Percentiles rank a stretch among this genome's conserved stretches.
phyloP scores from a whole-genome alignment of 2,797 vertebrate genomes.

The Sandelia bainsii region DNA sequence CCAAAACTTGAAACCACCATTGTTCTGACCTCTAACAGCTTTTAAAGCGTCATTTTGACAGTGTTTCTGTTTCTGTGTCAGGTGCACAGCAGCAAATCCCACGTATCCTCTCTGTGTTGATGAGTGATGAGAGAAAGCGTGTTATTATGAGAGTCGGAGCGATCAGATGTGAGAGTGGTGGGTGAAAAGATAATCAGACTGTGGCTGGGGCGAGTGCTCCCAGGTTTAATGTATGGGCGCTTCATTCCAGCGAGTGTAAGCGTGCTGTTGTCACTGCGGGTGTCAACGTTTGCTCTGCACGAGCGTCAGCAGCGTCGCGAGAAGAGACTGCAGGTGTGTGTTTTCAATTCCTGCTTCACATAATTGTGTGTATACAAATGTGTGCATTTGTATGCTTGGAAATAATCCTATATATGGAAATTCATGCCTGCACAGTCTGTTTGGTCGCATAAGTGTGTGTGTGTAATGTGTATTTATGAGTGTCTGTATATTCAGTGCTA shows the following conservation, averaged over 20 bases:
- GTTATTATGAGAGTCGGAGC: constrained; percentile 10
- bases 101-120: neutral
- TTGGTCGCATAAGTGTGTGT: neutral
- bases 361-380: neutral
- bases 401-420: neutral
- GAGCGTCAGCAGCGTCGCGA: constrained; percentile 1
- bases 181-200: constrained; percentile 23
- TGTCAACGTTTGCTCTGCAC: constrained; percentile 11
- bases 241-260: constrained; percentile 19
- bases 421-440: neutral
- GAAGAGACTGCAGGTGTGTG: constrained; percentile 26
- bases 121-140: neutral
- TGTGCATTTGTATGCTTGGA: neutral
- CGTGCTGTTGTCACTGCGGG: constrained; percentile 42
- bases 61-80: neutral
- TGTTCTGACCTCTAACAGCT: neutral
- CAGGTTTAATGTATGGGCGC: constrained; percentile 25
- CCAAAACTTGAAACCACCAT: neutral
- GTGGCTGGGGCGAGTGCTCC: neutral
- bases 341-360: constrained; percentile 11
- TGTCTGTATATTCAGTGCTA: constrained; percentile 1
- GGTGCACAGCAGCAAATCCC: neutral
- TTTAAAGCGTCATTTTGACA: neutral
- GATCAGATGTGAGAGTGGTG: constrained; percentile 11
- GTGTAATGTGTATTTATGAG: constrained; percentile 5